Conservation (phyloP, 30 jellyfish, hydroid and myxozoan species). For the Pelagia noctiluca region DNA sequence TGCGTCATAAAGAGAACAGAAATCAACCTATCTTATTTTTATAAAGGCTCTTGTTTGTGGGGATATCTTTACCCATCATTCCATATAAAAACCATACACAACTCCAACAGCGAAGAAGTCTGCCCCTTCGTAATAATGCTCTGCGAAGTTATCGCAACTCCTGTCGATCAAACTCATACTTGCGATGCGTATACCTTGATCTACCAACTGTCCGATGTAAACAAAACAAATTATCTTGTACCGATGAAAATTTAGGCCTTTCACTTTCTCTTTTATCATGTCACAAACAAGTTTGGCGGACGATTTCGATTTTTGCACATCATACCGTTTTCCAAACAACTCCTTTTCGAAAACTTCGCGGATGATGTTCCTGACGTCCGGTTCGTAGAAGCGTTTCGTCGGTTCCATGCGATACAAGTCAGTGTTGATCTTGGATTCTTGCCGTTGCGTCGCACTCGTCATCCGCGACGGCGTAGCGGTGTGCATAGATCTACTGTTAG, state of each 20-base stretch:
- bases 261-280: conserved; percentile 55
- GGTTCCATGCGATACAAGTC: conserved; percentile 66
- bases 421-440: conserved; percentile 49
- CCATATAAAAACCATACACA: conserved; percentile 68
- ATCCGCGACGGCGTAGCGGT: conserved; percentile 56
- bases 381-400: conserved; percentile 39
- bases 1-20: too few species aligned
- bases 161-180: conserved; percentile 49
- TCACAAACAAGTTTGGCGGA: conserved; percentile 54
- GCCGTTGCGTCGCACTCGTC: conserved; percentile 63
- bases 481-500: conserved; percentile 33
- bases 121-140: conserved; percentile 26
- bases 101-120: conserved; percentile 63
- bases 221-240: conserved; percentile 62
- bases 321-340: conserved; percentile 32
- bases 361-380: conserved; percentile 59
- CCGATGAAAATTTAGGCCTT: conserved; percentile 45
- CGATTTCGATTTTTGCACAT: conserved; percentile 28
- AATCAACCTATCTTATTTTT: too few species aligned
- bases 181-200: conserved; percentile 65
- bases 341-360: conserved; percentile 37
- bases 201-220: conserved; percentile 61
- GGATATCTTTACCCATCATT: conserved; percentile 9
- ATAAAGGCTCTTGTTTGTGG: too few species aligned
- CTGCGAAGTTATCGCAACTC: conserved; percentile 53